phyloP scores from a whole-genome alignment of 2,888 invertebrate genomes.

The Campoplex nolae region DNA sequence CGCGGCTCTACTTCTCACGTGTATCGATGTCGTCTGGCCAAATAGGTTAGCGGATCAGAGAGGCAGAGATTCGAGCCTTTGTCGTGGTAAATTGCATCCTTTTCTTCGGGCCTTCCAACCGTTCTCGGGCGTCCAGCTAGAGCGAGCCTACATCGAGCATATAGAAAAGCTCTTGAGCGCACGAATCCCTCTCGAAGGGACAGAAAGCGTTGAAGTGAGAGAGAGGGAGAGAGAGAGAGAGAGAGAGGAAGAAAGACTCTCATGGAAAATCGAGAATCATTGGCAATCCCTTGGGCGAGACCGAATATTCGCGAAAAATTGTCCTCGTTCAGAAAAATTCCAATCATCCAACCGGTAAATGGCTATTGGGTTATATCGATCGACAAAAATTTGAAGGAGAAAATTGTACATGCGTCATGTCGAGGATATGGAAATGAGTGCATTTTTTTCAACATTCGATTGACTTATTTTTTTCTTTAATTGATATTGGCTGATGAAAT shows the following conservation, averaged over 20 bases:
- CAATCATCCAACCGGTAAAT: slow-evolving; percentile 33
- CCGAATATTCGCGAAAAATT: slow-evolving; percentile 53
- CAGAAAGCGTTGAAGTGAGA: neutral
- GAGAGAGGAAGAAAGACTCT: slow-evolving; percentile 1
- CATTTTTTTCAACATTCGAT: neutral
- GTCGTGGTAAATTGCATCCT: slow-evolving; percentile 78
- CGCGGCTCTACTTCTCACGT: slow-evolving; percentile 38
- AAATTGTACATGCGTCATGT: neutral
- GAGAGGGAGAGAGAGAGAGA: slow-evolving; percentile 8
- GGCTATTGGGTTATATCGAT: slow-evolving; percentile 44
- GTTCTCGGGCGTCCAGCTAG: slow-evolving; percentile 28
- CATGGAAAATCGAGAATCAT: slow-evolving; percentile 32
- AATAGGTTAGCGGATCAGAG: slow-evolving; percentile 69
- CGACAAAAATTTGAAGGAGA: slow-evolving; percentile 8
- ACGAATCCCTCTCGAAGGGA: slow-evolving; percentile 25
- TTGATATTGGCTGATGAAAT: neutral
- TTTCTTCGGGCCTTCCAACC: slow-evolving; percentile 60
- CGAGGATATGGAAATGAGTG: neutral
- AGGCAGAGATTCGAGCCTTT: slow-evolving; percentile 74
- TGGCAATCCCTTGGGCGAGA: slow-evolving; percentile 20
- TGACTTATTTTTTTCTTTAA: neutral
- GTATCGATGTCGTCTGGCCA: slow-evolving; percentile 70
- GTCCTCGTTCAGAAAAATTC: slow-evolving; percentile 26
- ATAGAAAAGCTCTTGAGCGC: slow-evolving; percentile 40
- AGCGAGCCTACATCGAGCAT: slow-evolving; percentile 32